Conservation (phyloP, 2,888 invertebrate species). For the Andrena trimmerana region DNA sequence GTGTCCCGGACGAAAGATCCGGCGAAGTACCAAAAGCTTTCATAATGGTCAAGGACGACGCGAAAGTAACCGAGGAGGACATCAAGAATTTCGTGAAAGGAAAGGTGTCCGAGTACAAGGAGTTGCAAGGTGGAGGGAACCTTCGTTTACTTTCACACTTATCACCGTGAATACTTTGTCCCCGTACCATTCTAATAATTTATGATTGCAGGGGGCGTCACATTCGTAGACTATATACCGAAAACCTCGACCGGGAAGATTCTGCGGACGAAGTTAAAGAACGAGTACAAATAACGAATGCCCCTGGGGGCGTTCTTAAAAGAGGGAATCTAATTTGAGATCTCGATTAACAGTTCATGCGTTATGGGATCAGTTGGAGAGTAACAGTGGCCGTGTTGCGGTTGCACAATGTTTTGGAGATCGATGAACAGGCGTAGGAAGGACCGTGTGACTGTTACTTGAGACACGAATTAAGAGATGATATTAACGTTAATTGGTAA, state of each 20-base stretch:
- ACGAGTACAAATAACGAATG: slow-evolving; percentile 17
- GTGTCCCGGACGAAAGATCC: slow-evolving; percentile 88
- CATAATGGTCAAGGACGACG: slow-evolving; percentile 87
- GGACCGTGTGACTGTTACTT: not conserved
- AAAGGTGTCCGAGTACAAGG: slow-evolving; percentile 92
- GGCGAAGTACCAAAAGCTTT: slow-evolving; percentile 93
- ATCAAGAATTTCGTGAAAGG: slow-evolving; percentile 88
- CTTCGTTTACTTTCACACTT: not conserved
- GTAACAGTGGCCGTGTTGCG: not conserved
- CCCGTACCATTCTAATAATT: not conserved
- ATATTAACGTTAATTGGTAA: not conserved
- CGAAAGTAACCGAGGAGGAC: slow-evolving; percentile 86
- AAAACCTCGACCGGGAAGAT: slow-evolving; percentile 87
- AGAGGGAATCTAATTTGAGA: not conserved
- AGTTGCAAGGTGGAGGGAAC: slow-evolving; percentile 84
- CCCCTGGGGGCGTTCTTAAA: not conserved
- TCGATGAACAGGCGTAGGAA: not conserved
- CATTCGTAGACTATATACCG: slow-evolving; percentile 85
- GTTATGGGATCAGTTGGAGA: slow-evolving; percentile 25
- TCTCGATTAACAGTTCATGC: slow-evolving; percentile 18
- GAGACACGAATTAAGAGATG: not conserved
- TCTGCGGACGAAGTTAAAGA: slow-evolving; percentile 82
- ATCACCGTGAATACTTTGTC: not conserved
- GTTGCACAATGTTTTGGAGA: not conserved
- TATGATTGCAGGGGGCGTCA: slow-evolving; percentile 84